Evolutionary conservation across 2,888 invertebrate genomes (phyloP).

Genomic region (Tanytarsus gracilentus): DNA sequence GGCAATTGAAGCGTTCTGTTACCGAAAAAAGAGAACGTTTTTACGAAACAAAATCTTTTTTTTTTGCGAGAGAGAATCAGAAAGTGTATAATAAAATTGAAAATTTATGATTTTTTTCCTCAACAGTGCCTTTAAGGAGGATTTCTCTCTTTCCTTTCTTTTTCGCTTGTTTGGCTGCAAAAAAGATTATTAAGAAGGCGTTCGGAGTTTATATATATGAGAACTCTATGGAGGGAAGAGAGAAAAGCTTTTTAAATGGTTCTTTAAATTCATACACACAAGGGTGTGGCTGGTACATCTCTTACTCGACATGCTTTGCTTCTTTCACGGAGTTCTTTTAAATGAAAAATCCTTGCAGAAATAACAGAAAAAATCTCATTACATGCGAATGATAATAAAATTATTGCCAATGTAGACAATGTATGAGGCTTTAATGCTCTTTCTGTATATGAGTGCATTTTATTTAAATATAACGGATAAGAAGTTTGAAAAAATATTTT

Average conservation of each 20-base stretch:
- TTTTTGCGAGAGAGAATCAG: constrained; percentile 18
- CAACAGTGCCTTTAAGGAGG: neutral
- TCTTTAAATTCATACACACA: constrained; percentile 25
- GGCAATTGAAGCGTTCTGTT: constrained; percentile 25
- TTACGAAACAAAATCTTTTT: constrained; percentile 12
- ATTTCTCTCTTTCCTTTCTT: neutral
- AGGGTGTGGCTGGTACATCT: constrained; percentile 15
- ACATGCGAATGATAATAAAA: no score
- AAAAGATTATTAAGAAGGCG: constrained; percentile 26
- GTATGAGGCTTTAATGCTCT: no score
- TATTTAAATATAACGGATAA: no score
- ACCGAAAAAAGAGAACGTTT: constrained; percentile 9
- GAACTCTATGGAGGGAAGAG: neutral
- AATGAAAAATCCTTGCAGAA: no score
- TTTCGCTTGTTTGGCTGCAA: neutral
- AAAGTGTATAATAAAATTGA: constrained; percentile 28
- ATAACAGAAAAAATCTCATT: no score
- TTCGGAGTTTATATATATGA: no score
- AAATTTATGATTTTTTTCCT: constrained; percentile 24
- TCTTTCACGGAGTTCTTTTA: neutral
- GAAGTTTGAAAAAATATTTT: no score
- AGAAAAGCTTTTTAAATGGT: constrained; percentile 24
- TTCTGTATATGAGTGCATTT: no score
- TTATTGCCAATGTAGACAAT: no score
- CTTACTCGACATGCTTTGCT: neutral